Conservation (phyloP, 1,140 invertebrate genomes). For the Drosophila busckii region DNA sequence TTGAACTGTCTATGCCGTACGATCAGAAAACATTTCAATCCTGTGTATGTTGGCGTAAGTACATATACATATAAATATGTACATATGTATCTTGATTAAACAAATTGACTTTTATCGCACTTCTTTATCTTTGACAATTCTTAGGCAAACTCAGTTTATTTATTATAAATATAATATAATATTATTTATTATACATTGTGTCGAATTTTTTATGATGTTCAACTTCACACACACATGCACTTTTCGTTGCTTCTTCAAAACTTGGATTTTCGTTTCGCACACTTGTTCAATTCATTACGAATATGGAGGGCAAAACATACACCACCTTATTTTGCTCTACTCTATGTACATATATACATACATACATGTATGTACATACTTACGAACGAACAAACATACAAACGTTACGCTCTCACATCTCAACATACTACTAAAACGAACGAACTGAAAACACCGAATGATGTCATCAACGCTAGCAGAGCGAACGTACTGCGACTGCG, state of each 20-base stretch:
- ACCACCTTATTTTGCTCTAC: slow-evolving; percentile 14
- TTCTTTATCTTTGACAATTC: slow-evolving; percentile 25
- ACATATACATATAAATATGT: slow-evolving; percentile 23
- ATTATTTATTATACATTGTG: slow-evolving; percentile 3
- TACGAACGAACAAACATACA: no score
- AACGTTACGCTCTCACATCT: slow-evolving; percentile 46
- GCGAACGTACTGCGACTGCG: slow-evolving; percentile 28
- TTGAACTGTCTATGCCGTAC: slow-evolving; percentile 7
- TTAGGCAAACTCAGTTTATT: slow-evolving; percentile 53
- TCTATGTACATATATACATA: no score
- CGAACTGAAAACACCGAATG: slow-evolving; percentile 56
- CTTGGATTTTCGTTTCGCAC: no score
- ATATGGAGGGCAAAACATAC: slow-evolving; percentile 20
- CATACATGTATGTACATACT: no score
- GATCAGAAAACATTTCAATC: slow-evolving; percentile 31
- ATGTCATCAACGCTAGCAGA: slow-evolving; percentile 67
- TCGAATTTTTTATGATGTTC: slow-evolving; percentile 30
- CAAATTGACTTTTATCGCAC: slow-evolving; percentile 38
- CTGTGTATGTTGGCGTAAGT: slow-evolving; percentile 28
- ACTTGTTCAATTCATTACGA: slow-evolving; percentile 45
- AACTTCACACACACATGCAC: no score
- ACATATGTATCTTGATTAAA: slow-evolving; percentile 51
- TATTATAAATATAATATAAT: slow-evolving; percentile 3
- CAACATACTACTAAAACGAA: slow-evolving; percentile 23
- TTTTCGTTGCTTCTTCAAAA: no score